Conservation (phyloP, 2,113 vertebrate genomes). For the Mixornis gularis region DNA sequence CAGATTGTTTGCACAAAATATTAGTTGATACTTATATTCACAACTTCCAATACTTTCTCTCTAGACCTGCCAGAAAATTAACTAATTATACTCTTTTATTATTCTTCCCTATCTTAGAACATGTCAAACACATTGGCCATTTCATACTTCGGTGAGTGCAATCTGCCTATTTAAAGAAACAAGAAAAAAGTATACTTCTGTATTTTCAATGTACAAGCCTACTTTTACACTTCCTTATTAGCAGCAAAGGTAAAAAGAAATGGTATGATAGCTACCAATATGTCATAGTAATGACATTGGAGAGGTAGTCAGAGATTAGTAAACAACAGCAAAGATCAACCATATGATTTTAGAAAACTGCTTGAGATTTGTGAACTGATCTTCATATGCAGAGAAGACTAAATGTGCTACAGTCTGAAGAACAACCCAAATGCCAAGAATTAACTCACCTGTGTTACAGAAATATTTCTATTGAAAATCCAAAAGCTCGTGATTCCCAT, state of each 20-base stretch:
- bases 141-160: background rate
- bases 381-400: background rate
- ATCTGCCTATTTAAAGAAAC: background rate
- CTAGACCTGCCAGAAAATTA: background rate
- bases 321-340: slow-evolving; percentile 21
- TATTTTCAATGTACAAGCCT: background rate
- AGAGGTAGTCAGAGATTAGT: background rate
- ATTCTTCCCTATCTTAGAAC: background rate
- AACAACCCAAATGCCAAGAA: background rate
- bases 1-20: background rate
- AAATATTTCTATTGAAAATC: background rate
- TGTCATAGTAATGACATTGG: background rate
- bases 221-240: background rate
- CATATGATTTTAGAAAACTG: slow-evolving; percentile 1
- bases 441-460: background rate
- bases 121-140: background rate
- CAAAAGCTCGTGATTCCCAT: fast-evolving
- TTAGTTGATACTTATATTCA: background rate
- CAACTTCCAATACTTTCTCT: background rate
- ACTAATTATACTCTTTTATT: background rate
- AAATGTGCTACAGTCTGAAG: background rate
- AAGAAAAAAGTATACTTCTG: background rate
- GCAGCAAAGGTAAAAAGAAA: background rate
- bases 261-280: background rate
- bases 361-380: background rate